Evolutionary conservation across 2,888 invertebrate genomes (phyloP).

Genomic region (Lysandra bellargus): DNA sequence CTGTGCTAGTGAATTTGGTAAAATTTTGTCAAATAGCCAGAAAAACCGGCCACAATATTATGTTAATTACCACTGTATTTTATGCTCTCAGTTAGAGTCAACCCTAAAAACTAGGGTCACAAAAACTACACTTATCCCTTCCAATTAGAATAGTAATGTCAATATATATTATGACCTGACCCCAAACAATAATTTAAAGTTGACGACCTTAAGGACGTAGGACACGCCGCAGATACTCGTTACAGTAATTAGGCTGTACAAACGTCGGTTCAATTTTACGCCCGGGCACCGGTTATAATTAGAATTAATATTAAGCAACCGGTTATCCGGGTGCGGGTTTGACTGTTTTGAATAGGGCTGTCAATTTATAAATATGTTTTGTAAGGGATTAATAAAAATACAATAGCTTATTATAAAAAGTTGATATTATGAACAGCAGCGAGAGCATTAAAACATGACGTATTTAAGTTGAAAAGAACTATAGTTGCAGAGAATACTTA

Average conservation of each 20-base stretch:
- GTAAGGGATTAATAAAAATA: no score
- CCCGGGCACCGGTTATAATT: slow-evolving; percentile 43
- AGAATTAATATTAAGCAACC: slow-evolving; percentile 44
- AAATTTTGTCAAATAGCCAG: background rate
- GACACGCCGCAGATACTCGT: slow-evolving; percentile 36
- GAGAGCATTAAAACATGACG: no score
- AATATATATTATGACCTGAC: background rate
- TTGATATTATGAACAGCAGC: no score
- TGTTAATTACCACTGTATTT: background rate
- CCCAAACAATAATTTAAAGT: slow-evolving; percentile 8
- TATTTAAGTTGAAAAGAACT: no score
- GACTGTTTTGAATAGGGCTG: slow-evolving; percentile 13
- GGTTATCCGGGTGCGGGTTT: slow-evolving; percentile 32
- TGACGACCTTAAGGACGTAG: slow-evolving; percentile 5
- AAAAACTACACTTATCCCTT: background rate
- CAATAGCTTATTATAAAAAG: no score
- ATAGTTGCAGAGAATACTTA: no score
- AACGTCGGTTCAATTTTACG: slow-evolving; percentile 47
- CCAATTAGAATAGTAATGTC: background rate
- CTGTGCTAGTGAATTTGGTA: no score
- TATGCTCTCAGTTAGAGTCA: background rate
- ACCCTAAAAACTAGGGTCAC: background rate
- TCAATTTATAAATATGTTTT: background rate
- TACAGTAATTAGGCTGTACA: slow-evolving; percentile 46
- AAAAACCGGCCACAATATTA: background rate